Evolutionary conservation across 1,140 invertebrate species (phyloP), one percentile per base, ranked within the genome.

Genomic region (Babylonia areolata): DNA sequence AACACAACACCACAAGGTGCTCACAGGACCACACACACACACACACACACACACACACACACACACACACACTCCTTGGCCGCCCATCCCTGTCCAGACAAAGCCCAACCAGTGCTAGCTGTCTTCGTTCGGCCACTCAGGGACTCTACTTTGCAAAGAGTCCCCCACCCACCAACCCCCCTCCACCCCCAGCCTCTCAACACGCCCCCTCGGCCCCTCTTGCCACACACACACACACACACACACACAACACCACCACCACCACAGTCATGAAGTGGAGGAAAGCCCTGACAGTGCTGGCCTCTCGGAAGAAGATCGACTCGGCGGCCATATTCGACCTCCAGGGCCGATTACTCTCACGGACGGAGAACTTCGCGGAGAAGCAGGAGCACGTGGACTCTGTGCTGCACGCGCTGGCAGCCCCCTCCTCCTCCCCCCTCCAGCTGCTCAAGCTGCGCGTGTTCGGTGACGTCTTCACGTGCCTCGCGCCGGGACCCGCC

Each of bases 361-460:
- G 64, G 81, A 82, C 81, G 58, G 81, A 82, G 81, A 82, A 82
- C 81, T 82, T 82, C 28, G 81, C 81, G 0, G 81, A 82, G 58
- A 82, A 82, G 58, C 81, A 82, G 35, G 81, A 82, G 58, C 54
- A 82, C 81, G 12, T 82, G 33, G 37, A 69, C 3, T 54, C 81
- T 1, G 81, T 82, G 54, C 54, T 82, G 31, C n/a, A 69, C 0
- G 81, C 39, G 0, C 54, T 82, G 54, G 3, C 23, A 9, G 20
- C 39, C 35, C 9, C 81, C 20, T 15, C 20, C 28, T 58, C 81
- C 20, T 15, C 20, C 28, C 81, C 33, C 9, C 81, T 69, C 12
- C 28, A 69, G 51, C 81, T 82, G 31, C 33, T 82, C 9, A 82
- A 82, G 81, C 81, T 82, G 54, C 33, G n/a, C 20, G 81, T 82